phyloP scores from a whole-genome alignment of 1,140 invertebrate species.

The Meloidogyne exigua region DNA sequence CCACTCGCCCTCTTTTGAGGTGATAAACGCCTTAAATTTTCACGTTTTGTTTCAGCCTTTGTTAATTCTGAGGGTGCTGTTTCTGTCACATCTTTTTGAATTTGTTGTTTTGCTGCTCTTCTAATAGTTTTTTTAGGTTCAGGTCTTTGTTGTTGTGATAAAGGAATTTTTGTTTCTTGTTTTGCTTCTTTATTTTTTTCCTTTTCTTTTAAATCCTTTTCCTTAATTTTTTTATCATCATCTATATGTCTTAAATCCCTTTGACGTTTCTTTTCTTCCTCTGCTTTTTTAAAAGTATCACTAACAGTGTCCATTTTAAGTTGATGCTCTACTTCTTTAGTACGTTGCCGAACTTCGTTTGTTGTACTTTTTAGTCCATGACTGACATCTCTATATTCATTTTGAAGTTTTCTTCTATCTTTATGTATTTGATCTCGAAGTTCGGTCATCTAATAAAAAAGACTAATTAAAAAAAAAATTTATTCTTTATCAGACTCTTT shows the following conservation, averaged over 20 bases:
- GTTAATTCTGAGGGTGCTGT: neutral
- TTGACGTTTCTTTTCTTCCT: conserved; percentile 34
- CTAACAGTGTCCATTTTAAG: conserved; percentile 30
- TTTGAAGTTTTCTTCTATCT: conserved; percentile 35
- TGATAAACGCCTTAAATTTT: conserved; percentile 8
- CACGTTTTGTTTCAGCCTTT: conserved; percentile 17
- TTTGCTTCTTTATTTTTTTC: conserved; percentile 18
- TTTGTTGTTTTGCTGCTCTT: conserved; percentile 23
- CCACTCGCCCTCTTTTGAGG: conserved; percentile 12
- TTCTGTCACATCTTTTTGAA: neutral
- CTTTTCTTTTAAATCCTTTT: conserved; percentile 16
- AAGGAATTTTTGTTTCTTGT: neutral
- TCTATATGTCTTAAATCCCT: conserved; percentile 24
- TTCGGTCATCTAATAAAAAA: conserved; percentile 53
- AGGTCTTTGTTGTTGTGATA: neutral
- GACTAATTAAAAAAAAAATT: conserved; percentile 3
- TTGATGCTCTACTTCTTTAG: conserved; percentile 36
- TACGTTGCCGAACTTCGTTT: conserved; percentile 43
- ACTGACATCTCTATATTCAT: conserved; percentile 41
- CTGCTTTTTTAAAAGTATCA: conserved; percentile 28
- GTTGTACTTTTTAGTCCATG: conserved; percentile 40
- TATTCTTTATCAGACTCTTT: neutral
- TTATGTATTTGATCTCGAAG: conserved; percentile 51
- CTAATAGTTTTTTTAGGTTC: conserved; percentile 30
- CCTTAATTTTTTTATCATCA: conserved; percentile 25